Evolutionary conservation across 2,113 vertebrate genomes (phyloP).

Genomic region (Takifugu bimaculatus): DNA sequence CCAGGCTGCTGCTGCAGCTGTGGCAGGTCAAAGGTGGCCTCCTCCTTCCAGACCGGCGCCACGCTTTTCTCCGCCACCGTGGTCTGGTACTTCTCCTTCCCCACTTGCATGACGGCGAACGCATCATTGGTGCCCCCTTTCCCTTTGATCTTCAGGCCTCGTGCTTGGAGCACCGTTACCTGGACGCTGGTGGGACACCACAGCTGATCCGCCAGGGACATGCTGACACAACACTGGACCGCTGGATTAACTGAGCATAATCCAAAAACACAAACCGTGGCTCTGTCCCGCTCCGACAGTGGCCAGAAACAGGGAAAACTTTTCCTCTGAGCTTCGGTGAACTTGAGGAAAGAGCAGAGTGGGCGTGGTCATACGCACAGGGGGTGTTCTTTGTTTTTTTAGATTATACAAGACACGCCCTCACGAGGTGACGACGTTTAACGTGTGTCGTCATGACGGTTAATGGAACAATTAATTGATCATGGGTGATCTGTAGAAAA

Average conservation of each 20-base stretch:
- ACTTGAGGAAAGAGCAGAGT: constrained; percentile 57
- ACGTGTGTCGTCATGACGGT: too few relatives aligned
- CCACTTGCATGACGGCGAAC: constrained; percentile 89
- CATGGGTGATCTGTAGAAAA: too few relatives aligned
- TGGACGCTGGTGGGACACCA: constrained; percentile 89
- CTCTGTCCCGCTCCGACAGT: not conserved
- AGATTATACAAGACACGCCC: constrained; percentile 33
- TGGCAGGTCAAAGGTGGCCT: constrained; percentile 89
- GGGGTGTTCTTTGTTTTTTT: constrained; percentile 7
- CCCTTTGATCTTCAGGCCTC: constrained; percentile 81
- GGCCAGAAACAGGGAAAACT: constrained; percentile 19
- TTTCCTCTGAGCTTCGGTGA: constrained; percentile 1
- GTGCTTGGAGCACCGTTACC: constrained; percentile 87
- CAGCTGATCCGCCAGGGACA: constrained; percentile 74
- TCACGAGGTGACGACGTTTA: constrained; percentile 2
- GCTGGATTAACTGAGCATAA: not conserved
- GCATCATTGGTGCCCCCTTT: constrained; percentile 89
- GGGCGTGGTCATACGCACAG: constrained; percentile 43
- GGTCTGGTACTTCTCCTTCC: constrained; percentile 87
- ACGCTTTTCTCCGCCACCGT: constrained; percentile 86
- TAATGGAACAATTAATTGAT: too few relatives aligned
- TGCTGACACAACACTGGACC: constrained; percentile 26
- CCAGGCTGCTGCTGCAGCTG: constrained; percentile 40
- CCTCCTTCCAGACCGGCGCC: constrained; percentile 86
- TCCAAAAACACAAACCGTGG: not conserved